These are phyloP conservation scores for Leptopilina myrica DNA, from an alignment of 2,888 invertebrate species.

Conservation along the genomic window DNA sequence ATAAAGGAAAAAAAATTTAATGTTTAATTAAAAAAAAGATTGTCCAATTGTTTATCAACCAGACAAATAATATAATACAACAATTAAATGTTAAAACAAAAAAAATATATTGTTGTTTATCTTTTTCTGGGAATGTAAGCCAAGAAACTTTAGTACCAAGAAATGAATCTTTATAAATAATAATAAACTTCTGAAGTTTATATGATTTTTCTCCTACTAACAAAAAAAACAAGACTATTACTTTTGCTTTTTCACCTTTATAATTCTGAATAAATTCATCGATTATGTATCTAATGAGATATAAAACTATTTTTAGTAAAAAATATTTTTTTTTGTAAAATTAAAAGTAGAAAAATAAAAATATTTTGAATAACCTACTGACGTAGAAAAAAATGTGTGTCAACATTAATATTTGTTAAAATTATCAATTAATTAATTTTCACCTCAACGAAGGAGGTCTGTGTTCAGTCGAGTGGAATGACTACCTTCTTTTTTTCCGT, in stretches of 20 bases:
- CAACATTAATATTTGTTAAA: background rate
- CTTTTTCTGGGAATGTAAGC: background rate
- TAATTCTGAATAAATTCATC: conserved; percentile 20
- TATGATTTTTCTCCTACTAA: background rate
- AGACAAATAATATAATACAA: background rate
- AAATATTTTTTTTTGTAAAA: too few species aligned
- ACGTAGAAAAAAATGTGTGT: background rate
- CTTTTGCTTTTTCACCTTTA: conserved; percentile 16
- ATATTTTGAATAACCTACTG: too few species aligned
- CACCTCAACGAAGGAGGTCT: background rate
- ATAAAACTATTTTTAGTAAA: too few species aligned
- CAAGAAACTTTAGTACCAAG: background rate
- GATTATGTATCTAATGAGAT: conserved; percentile 1
- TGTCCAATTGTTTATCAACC: conserved; percentile 9
- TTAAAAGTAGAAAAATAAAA: too few species aligned
- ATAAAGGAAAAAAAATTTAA: too few species aligned
- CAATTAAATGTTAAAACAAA: background rate
- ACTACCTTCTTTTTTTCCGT: background rate
- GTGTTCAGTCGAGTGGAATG: background rate
- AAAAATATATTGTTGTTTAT: background rate
- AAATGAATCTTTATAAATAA: conserved; percentile 18
- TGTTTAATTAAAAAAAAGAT: background rate
- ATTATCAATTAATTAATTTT: conserved; percentile 6
- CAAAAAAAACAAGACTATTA: background rate
- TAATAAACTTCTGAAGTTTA: conserved; percentile 21